Conservation (phyloP, 2,113 vertebrate species). For the Apteryx mantelli region DNA sequence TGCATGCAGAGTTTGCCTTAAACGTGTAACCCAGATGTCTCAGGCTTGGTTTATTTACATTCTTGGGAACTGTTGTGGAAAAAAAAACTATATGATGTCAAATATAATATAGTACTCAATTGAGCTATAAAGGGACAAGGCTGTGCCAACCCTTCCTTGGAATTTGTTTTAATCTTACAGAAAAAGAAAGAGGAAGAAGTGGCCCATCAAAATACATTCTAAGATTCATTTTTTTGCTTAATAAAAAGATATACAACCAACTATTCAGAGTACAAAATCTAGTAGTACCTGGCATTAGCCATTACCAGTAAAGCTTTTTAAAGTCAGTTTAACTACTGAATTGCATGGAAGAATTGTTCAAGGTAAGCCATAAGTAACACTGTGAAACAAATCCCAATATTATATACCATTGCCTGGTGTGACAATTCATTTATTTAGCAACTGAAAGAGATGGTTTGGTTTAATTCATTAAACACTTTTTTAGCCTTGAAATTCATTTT, state of each 20-base stretch:
- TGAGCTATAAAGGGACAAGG: conserved; percentile 17
- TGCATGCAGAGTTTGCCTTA: conserved; percentile 70
- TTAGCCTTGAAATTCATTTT: background rate
- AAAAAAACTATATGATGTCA: conserved; percentile 72
- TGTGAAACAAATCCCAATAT: background rate
- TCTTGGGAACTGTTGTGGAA: conserved; percentile 79
- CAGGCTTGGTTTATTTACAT: conserved; percentile 89
- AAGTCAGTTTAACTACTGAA: background rate
- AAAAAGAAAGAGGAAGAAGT: background rate
- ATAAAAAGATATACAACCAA: background rate
- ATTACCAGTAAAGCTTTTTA: background rate
- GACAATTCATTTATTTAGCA: background rate
- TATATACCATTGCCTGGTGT: background rate
- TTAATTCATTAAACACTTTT: background rate
- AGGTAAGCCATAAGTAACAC: background rate
- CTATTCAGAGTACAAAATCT: background rate
- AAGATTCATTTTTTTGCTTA: background rate
- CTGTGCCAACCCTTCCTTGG: background rate
- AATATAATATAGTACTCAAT: conserved; percentile 66
- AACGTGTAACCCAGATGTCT: conserved; percentile 91
- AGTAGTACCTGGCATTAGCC: background rate
- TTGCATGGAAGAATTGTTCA: background rate
- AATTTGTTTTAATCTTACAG: background rate
- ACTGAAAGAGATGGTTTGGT: background rate
- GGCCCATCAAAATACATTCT: background rate